Evolutionary conservation across 2,888 invertebrate species (phyloP).

Genomic region (Sarcophaga carnaria): DNA sequence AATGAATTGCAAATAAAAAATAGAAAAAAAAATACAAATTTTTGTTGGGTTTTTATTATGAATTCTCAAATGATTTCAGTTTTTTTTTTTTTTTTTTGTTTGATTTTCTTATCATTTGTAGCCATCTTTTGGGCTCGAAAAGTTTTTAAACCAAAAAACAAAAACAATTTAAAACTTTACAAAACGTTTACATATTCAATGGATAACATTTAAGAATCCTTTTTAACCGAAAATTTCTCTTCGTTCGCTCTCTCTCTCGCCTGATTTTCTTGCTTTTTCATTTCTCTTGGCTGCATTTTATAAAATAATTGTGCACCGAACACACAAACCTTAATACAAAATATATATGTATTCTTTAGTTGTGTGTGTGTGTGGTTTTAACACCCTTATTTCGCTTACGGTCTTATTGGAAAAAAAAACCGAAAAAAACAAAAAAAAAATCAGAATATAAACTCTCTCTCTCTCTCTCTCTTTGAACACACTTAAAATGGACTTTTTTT

Average conservation of each 20-base stretch:
- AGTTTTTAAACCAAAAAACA: not conserved
- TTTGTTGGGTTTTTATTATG: not conserved
- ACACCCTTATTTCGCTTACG: slow-evolving; percentile 56
- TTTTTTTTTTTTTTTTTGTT: not conserved
- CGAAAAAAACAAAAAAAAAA: too few relatives aligned
- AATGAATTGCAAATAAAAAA: too few relatives aligned
- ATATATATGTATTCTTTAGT: not conserved
- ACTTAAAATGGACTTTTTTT: too few relatives aligned
- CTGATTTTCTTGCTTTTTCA: not conserved
- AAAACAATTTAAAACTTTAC: not conserved
- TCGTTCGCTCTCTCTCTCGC: not conserved
- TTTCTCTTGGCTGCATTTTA: not conserved
- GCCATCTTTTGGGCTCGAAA: too few relatives aligned
- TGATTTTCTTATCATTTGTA: not conserved
- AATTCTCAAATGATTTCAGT: not conserved
- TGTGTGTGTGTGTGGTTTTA: slow-evolving; percentile 29
- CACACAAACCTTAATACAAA: not conserved
- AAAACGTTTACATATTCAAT: slow-evolving; percentile 18
- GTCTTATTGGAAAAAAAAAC: slow-evolving; percentile 8
- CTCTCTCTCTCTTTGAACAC: too few relatives aligned
- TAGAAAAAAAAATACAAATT: not conserved
- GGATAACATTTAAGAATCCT: slow-evolving; percentile 5
- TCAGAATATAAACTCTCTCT: too few relatives aligned
- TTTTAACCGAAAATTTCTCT: slow-evolving; percentile 2
- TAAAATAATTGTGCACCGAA: not conserved